Conservation (phyloP, 23 tunicate species). For the Aplidium turbinatum region DNA sequence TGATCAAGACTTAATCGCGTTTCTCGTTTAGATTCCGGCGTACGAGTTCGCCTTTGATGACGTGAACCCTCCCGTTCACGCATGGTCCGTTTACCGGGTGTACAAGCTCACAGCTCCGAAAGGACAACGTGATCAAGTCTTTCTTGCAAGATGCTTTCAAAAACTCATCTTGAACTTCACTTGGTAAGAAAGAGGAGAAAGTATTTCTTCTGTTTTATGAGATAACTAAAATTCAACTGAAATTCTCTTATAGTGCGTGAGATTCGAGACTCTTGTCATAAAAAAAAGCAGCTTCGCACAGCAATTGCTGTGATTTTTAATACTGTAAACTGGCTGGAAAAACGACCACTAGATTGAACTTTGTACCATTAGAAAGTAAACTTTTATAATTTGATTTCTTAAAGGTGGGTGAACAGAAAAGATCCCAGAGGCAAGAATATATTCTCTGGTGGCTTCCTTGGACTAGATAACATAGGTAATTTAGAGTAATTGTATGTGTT, state of each 20-base stretch:
- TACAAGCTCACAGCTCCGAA: conserved; percentile 90
- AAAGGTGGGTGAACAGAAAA: conserved; percentile 96
- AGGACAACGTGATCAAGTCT: conserved; percentile 76
- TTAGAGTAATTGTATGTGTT: not conserved
- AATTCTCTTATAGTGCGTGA: too few species aligned
- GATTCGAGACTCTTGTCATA: too few species aligned
- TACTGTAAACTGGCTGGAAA: too few species aligned
- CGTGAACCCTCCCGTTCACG: conserved; percentile 95
- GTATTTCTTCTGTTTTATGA: too few species aligned
- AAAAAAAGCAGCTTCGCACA: too few species aligned
- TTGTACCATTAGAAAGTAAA: too few species aligned
- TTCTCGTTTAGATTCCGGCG: conserved; percentile 72
- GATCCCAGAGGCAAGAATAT: conserved; percentile 88
- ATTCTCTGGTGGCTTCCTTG: conserved; percentile 94
- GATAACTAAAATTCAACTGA: too few species aligned
- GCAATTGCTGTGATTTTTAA: not conserved
- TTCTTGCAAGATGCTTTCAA: conserved; percentile 77
- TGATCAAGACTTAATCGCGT: too few species aligned
- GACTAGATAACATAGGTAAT: conserved; percentile 90
- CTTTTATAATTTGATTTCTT: not conserved
- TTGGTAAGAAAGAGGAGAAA: conserved; percentile 52
- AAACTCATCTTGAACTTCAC: conserved; percentile 88
- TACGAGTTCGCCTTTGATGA: conserved; percentile 97
- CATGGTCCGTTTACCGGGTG: conserved; percentile 91
- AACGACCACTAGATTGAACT: too few species aligned